phyloP scores from a whole-genome alignment of 1,140 invertebrate species.

The Leptopilina boulardi region DNA sequence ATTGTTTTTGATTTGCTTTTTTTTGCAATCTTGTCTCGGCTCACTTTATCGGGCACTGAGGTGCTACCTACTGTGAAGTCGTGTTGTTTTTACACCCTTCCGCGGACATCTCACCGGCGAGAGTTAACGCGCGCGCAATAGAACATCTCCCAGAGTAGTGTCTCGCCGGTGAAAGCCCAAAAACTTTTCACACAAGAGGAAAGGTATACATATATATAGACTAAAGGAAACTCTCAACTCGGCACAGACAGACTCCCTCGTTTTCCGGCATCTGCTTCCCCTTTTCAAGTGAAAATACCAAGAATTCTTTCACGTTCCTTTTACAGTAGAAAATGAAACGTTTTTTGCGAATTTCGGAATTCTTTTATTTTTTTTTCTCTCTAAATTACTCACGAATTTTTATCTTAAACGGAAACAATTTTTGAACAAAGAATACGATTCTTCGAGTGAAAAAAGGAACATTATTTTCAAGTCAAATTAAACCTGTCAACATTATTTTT shows the following conservation, averaged over 20 bases:
- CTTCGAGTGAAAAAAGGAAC: neutral
- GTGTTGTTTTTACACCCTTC: slow-evolving; percentile 31
- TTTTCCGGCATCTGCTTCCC: slow-evolving; percentile 33
- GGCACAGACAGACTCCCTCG: slow-evolving; percentile 30
- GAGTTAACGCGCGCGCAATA: slow-evolving; percentile 25
- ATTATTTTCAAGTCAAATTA: neutral
- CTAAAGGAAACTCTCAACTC: neutral
- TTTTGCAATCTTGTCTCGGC: slow-evolving; percentile 55
- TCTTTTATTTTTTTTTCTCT: neutral
- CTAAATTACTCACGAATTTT: neutral
- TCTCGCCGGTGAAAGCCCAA: slow-evolving; percentile 1
- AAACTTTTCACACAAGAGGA: slow-evolving; percentile 19
- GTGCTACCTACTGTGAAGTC: slow-evolving; percentile 24
- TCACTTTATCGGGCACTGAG: slow-evolving; percentile 51
- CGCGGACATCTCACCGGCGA: slow-evolving; percentile 2
- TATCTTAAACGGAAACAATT: neutral
- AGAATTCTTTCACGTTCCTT: slow-evolving; percentile 1
- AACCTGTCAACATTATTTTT: too few relatives aligned
- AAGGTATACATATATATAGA: neutral
- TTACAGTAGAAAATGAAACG: neutral
- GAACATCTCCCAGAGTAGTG: too few relatives aligned
- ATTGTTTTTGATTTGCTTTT: slow-evolving; percentile 52
- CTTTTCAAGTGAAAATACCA: slow-evolving; percentile 25
- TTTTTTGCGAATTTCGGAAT: slow-evolving; percentile 12
- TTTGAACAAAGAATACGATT: neutral